Evolutionary conservation across 2,113 vertebrate genomes (phyloP), one percentile per base, ranked within the genome.

Genomic region (Nothocercus julius): DNA sequence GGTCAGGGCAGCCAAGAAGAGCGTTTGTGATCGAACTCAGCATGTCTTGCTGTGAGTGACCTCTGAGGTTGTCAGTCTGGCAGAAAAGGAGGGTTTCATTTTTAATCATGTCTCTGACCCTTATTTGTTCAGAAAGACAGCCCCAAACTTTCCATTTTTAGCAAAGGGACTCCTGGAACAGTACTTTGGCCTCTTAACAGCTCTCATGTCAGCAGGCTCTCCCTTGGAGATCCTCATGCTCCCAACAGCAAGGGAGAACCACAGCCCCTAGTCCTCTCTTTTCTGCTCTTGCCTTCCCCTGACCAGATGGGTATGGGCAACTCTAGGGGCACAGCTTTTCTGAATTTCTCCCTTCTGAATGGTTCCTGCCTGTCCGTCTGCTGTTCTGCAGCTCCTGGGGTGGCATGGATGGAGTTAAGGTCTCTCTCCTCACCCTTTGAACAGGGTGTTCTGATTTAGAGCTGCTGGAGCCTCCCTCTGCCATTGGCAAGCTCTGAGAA

Each of bases 51-150:
- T 58, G 13, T 34, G 22, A 80, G 47, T 47, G 44, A 21, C 19
- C 12, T 74, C 22, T 45, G 44, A 38, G 5, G 11, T 4, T 0
- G 0, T 53, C 6, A 28, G 47, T 22, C 40, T 49, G 8, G 2
- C 2, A 4, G 59, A 78, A 30, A 30, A 67, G 42, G 34, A 58
- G n/a, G 7, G 22, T 79, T 90, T 85, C 87, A 13, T 15, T 85
- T 85, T 38, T 38, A 53, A 21, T 1, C 12, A 12, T 21, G n/a
- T 19, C 78, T 68, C 42, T 58, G 73, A 45, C 30, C n/a, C 30
- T 17, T 66, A 4, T 5, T 1, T 0, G 79, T 62, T 21, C 30
- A 51, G 70, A 53, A 42, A 75, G 36, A 22, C 59, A 82, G 73
- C 74, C 34, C 27, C 44, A 68, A 36, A 7, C n/a, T 4, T 51